Percentiles rank a stretch among this genome's conserved stretches.
These are phyloP conservation scores for Nephila pilipes DNA, from an alignment of 1,140 invertebrate genomes.

Conservation along the genomic window DNA sequence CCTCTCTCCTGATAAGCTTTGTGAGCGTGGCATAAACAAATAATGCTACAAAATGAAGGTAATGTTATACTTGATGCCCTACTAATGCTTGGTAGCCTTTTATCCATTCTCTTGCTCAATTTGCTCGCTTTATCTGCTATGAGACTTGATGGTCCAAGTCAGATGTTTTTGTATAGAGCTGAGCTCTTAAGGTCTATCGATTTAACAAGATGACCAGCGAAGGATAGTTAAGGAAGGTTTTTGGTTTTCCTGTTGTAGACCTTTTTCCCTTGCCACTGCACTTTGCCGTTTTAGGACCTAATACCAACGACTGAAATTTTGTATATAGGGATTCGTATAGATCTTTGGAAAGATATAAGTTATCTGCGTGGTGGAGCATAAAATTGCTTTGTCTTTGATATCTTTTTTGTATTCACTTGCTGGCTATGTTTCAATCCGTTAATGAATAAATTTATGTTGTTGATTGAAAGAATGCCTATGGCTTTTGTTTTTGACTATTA, in stretches of 20 bases:
- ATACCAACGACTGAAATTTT: background rate
- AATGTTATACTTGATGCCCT: conserved; percentile 29
- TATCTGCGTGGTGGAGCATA: too few species aligned
- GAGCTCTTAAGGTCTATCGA: conserved; percentile 7
- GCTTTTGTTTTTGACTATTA: too few species aligned
- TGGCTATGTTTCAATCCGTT: too few species aligned
- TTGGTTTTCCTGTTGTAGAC: background rate
- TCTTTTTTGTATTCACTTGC: too few species aligned
- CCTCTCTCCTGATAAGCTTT: background rate
- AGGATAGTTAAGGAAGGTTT: conserved; percentile 9
- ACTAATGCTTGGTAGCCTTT: conserved; percentile 46
- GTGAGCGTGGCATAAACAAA: conserved; percentile 9
- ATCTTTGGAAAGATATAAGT: too few species aligned
- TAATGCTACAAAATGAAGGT: background rate
- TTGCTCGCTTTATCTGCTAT: background rate
- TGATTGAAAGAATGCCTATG: too few species aligned
- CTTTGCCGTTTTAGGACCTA: background rate
- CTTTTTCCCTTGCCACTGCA: background rate
- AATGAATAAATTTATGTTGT: too few species aligned
- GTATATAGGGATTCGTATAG: background rate
- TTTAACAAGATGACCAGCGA: conserved; percentile 1
- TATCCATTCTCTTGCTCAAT: conserved; percentile 65
- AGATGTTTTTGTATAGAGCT: conserved; percentile 21
- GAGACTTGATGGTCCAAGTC: conserved; percentile 11
- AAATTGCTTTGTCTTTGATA: too few species aligned